These are phyloP conservation scores for Nothobranchius furzeri DNA, from an alignment of 2,113 vertebrate species.

Conservation along the genomic window DNA sequence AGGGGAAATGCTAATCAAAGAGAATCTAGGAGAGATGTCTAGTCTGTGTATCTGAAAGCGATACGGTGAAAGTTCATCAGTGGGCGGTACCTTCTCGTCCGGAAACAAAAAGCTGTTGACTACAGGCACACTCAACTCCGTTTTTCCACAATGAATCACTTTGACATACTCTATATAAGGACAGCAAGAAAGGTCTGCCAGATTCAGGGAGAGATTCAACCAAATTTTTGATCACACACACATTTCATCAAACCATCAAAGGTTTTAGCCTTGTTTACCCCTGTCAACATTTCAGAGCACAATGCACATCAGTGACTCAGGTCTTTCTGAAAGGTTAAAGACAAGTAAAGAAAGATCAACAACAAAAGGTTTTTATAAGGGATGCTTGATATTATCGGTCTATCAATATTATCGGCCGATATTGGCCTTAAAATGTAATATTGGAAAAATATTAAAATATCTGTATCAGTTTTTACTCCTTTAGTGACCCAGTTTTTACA, in stretches of 20 bases:
- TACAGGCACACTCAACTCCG: conserved; percentile 28
- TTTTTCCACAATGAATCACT: conserved; percentile 24
- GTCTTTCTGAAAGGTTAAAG: too few relatives aligned
- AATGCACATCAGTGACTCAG: conserved; percentile 5
- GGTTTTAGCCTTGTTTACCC: not conserved
- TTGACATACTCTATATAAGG: conserved; percentile 25
- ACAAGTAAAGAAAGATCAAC: too few relatives aligned
- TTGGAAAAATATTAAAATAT: too few relatives aligned
- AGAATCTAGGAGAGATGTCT: conserved; percentile 16
- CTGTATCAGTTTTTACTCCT: too few relatives aligned
- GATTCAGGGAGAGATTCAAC: conserved; percentile 15
- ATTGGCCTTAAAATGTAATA: too few relatives aligned
- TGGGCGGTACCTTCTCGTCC: conserved; percentile 16
- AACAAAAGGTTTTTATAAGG: too few relatives aligned
- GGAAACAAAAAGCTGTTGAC: conserved; percentile 33
- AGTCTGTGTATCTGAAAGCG: conserved; percentile 9
- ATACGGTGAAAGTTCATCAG: conserved; percentile 5
- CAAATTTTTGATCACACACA: conserved; percentile 42
- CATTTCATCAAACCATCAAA: conserved; percentile 5
- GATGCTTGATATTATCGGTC: too few relatives aligned
- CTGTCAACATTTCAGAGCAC: conserved; percentile 17
- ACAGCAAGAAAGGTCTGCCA: conserved; percentile 31
- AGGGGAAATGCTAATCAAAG: conserved; percentile 12
- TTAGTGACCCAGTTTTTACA: too few relatives aligned
- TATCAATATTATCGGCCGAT: too few relatives aligned